Base-by-base conservation (phyloP, 2,113 vertebrate species). In the Ramphastos sulfuratus region DNA sequence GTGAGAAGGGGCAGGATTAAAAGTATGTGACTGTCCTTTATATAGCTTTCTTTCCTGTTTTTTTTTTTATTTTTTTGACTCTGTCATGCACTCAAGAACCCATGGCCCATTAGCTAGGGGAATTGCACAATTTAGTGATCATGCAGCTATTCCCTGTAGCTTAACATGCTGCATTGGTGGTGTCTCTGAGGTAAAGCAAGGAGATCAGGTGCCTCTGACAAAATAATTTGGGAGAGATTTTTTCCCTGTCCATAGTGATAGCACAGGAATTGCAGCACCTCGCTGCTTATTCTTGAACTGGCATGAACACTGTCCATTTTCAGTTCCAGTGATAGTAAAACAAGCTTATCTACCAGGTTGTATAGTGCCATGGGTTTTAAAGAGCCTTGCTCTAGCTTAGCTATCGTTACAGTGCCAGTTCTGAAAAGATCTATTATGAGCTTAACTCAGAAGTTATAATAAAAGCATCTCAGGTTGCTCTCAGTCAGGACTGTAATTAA, bases 401-500 rank as follows among this genome's bases (percentile, higher is more conserved):
- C 6, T 80, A 72, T 72, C 21, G 23, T 83, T 82, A 77, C 84
- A 85, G 0, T 73, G 73, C 58, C 86, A 4, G 65, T 95, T 88
- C 84, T 94, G 92, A 91, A 85, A 90, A 90, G 92, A 42, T 81
- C 61, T 86, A 33, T 92, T 94, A 72, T 19, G 50, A 54, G 13
- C 65, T 91, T 87, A 83, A 78, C 82, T 95, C 39, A 35, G 48
- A 92, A 90, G 69, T 88, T 90, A 61, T 25, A 90, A 74, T 81
- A 92, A 85, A 91, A 83, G 76, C 69, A 71, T 82, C 75, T 96
- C 70, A 3, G 55, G 79, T 92, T 91, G 61, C 85, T 75, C 20
- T 55, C 44, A 86, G 85, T 80, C 79, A 92, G 85, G 39, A 24
- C 87, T 85, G 50, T 88, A 94, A 92, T 91, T 93, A 94, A 72